Percentiles rank a stretch among this genome's conserved stretches.
Evolutionary conservation across 2,888 invertebrate genomes (phyloP).

Genomic region (Xestobium rufovillosum): DNA sequence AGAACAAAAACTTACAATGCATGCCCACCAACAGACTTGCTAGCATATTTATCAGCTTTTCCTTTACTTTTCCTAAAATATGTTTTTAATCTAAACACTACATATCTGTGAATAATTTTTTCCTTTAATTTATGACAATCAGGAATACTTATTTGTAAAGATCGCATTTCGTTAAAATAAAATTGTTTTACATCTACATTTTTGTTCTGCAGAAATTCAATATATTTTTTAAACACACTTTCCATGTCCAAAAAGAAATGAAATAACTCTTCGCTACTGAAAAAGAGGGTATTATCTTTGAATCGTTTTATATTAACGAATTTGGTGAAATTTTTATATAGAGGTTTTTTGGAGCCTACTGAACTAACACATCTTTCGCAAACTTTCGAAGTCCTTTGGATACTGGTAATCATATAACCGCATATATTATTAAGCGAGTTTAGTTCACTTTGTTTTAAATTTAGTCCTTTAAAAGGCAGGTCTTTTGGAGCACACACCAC

Average conservation of each 20-base stretch:
- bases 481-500: slow-evolving; percentile 6
- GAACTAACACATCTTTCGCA: slow-evolving; percentile 11
- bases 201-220: slow-evolving; percentile 3
- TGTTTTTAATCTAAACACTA: no score
- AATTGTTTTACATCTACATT: slow-evolving; percentile 13
- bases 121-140: no score
- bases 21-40: slow-evolving; percentile 12
- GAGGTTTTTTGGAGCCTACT: slow-evolving; percentile 6
- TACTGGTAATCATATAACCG: slow-evolving; percentile 13
- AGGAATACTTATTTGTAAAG: no score
- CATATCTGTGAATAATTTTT: no score
- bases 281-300: no score
- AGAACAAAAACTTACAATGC: no score
- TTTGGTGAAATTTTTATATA: no score
- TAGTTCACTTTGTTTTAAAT: slow-evolving; percentile 18
- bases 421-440: slow-evolving; percentile 21
- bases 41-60: slow-evolving; percentile 4
- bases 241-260: no score
- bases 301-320: no score
- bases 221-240: slow-evolving; percentile 17
- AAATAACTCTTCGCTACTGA: no score
- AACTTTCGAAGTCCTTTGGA: slow-evolving; percentile 13
- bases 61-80: slow-evolving; percentile 11
- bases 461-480: slow-evolving; percentile 8
- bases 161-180: no score